phyloP scores from a whole-genome alignment of 2,113 vertebrate genomes.

The Nerophis ophidion region DNA sequence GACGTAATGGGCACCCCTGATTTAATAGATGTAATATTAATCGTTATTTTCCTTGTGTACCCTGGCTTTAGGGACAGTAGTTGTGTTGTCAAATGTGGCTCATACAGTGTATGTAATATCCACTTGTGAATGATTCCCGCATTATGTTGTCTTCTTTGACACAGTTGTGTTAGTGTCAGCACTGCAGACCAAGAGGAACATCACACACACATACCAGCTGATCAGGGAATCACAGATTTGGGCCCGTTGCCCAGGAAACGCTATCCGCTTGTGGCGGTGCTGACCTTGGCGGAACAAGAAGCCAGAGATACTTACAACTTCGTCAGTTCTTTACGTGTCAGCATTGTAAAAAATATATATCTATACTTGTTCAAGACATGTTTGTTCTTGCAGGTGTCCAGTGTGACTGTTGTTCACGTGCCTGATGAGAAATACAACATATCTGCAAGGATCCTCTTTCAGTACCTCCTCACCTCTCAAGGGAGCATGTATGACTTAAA shows the following conservation, averaged over 20 bases:
- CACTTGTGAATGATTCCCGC: not conserved
- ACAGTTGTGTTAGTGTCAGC: constrained; percentile 65
- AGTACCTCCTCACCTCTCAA: constrained; percentile 85
- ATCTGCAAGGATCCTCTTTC: constrained; percentile 83
- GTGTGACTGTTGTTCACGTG: constrained; percentile 85
- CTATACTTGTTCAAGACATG: too few species aligned
- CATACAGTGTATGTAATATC: not conserved
- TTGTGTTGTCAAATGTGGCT: too few species aligned
- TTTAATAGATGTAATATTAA: too few species aligned
- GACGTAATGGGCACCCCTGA: too few species aligned
- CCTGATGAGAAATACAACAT: constrained; percentile 86
- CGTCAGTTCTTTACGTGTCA: constrained; percentile 69
- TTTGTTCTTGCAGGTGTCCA: constrained; percentile 74
- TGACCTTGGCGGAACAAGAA: constrained; percentile 79
- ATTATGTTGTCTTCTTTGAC: constrained; percentile 67
- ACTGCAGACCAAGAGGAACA: constrained; percentile 71
- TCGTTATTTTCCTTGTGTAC: too few species aligned
- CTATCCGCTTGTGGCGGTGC: constrained; percentile 84
- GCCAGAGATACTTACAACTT: constrained; percentile 80
- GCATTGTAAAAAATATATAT: not conserved
- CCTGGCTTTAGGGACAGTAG: too few species aligned
- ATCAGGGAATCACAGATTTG: constrained; percentile 76
- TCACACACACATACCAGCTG: constrained; percentile 75
- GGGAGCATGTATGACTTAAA: constrained; percentile 90
- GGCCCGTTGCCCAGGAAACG: constrained; percentile 79